Evolutionary conservation across 2,797 vertebrate genomes (phyloP), one percentile per base, ranked within the genome.

Genomic region (Paramormyrops hopkinsi): DNA sequence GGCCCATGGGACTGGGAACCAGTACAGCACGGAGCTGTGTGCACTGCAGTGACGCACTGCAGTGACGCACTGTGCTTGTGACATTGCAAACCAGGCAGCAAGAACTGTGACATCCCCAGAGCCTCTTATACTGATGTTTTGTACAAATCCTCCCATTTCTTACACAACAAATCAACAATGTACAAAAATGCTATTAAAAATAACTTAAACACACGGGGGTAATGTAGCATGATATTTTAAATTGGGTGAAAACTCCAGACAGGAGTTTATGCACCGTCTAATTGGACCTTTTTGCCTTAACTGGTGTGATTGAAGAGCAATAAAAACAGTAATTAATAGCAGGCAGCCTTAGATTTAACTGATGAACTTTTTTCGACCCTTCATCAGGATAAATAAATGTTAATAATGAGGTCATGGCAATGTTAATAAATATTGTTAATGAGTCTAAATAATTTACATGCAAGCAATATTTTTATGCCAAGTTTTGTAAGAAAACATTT

Each of bases 21-120:
- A 95, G 92, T 79, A 94, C 88, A 89, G 90, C 90, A 93, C 94
- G 0, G 96, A 96, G 83, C 93, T 95, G 88, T 97, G 96, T 48
- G 89, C 92, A 0, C 53, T 96, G 76, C 96, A 97, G n/a, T 96
- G 93, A 95, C 46, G 46, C 5, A 54, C 48, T 54, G 50, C 96
- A 97, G 56, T 96, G 93, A 95, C 48, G 48, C 12, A 56, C 50
- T 56, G 51, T 22, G 76, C 88, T 79, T 79, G 73, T 79, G 73
- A 79, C 37, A 79, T 46, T 79, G 37, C 7, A 82, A 46, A 82
- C 41, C 11, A 50, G 22, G 48, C 33, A 37, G 14, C 69, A 19
- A 76, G 33, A 76, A 41, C 69, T 76, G 69, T 76, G 14, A 41
- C 14, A 76, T 85, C 41, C 25, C 46, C 82, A 51, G 82, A 46